Evolutionary conservation across 2,888 invertebrate genomes (phyloP).

Genomic region (Chrysopilus asiliformis): DNA sequence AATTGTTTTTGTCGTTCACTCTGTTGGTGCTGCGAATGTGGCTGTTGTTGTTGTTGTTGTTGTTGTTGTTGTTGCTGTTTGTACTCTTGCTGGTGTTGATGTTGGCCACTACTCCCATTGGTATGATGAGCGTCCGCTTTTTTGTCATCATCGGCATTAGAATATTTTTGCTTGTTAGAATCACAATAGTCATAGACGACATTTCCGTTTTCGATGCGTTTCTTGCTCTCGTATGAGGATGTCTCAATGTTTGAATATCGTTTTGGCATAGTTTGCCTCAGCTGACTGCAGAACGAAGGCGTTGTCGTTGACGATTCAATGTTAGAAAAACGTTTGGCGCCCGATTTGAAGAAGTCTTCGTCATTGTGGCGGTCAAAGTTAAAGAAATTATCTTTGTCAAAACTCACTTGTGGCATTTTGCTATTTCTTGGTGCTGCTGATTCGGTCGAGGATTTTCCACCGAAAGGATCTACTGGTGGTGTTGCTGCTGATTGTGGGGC

Average conservation of each 20-base stretch:
- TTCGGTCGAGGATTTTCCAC: too few relatives aligned
- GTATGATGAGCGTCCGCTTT: conserved; percentile 20
- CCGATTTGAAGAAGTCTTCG: conserved; percentile 11
- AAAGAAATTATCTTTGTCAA: conserved; percentile 3
- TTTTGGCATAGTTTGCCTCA: conserved; percentile 22
- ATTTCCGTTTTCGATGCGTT: conserved; percentile 32
- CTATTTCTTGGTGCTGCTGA: background rate
- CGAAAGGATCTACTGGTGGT: too few relatives aligned
- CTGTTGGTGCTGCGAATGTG: background rate
- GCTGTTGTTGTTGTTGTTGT: background rate
- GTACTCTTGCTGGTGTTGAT: background rate
- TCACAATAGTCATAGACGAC: conserved; percentile 28
- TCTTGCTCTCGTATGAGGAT: conserved; percentile 25
- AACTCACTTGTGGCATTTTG: conserved; percentile 2
- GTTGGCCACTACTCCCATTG: conserved; percentile 4
- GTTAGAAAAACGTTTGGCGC: conserved; percentile 31
- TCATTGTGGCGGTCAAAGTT: background rate
- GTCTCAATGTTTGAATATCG: conserved; percentile 34
- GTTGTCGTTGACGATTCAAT: conserved; percentile 22
- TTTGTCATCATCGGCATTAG: conserved; percentile 12
- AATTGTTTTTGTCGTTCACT: conserved; percentile 3
- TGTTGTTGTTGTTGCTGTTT: background rate
- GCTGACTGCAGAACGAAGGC: conserved; percentile 18
- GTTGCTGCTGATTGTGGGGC: too few relatives aligned
- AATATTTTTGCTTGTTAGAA: conserved; percentile 17